Evolutionary conservation across 2,888 invertebrate species (phyloP), one percentile per base, ranked within the genome.

Genomic region (Camptogramma bilineatum): DNA sequence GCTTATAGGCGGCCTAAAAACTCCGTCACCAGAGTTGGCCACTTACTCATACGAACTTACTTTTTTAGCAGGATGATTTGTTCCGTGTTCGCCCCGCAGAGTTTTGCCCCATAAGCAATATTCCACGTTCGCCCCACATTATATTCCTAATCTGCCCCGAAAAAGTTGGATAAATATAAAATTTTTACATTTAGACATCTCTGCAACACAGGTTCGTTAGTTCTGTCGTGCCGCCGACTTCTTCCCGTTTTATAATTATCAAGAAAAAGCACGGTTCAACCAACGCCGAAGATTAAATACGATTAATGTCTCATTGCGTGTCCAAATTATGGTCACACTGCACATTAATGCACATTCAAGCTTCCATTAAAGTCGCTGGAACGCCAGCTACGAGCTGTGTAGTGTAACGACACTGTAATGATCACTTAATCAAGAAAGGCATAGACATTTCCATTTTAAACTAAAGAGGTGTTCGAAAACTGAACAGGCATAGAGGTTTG

Each of bases 371-470:
- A 48, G 67, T 53, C 13, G 65, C 72, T 69, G 77, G 75, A 79
- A 78, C 78, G 75, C 71, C 64, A 69, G 73, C 75, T 73, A 77
- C 64, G 66, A 70, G 74, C 74, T 67, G 73, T 70, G 64, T 71
- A 74, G 81, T 79, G 79, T 81, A 86, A 84, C 79, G 73, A 83
- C 81, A 81, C 83, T 77, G 80, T 87, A 86, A 87, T 83, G 85
- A 86, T 81, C 83, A 76, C 85, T 87, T 86, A 85, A 87, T 88
- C 84, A 86, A 80, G 62, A 52, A 66, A 70, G 74, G 72, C 75
- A 70, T 71, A 70, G 81, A 83, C 76, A 78, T 78, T 82, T 83
- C 80, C 80, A 83, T 83, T 80, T 80, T 78, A 76, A 71, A 24
- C 7, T 57, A 57, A 56, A 50, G 57, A 53, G 24, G 19, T 17